Conservation (phyloP, 2,888 invertebrate genomes). For the Brachyopa scutellaris region DNA sequence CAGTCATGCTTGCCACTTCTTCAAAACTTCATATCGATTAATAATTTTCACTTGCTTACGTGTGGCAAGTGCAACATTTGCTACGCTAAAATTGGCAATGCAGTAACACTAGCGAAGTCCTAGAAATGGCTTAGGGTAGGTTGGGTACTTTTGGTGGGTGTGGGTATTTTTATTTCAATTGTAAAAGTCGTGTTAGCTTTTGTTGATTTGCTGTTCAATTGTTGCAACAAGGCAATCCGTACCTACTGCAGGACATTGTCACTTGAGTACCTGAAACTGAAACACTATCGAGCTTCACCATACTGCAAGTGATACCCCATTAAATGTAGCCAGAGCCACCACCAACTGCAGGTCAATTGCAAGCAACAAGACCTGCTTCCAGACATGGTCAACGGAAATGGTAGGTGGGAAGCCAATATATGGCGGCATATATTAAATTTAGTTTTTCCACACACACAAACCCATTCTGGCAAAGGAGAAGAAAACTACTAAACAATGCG, state of each 20-base stretch:
- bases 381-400: constrained; percentile 61
- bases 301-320: constrained; percentile 41
- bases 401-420: constrained; percentile 71
- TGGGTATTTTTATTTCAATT: constrained; percentile 69
- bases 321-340: constrained; percentile 18
- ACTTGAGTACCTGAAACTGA: constrained; percentile 57
- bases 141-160: constrained; percentile 47
- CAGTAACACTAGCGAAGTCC: constrained; percentile 57
- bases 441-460: constrained; percentile 10
- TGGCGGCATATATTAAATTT: constrained; percentile 63
- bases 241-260: constrained; percentile 44
- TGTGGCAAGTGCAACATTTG: constrained; percentile 48
- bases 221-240: constrained; percentile 56
- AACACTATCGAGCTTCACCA: constrained; percentile 36
- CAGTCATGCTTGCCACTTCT: too few species aligned
- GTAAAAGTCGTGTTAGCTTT: constrained; percentile 55
- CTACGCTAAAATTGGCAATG: constrained; percentile 11
- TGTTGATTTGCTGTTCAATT: constrained; percentile 53
- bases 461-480: constrained; percentile 2
- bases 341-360: constrained; percentile 69
- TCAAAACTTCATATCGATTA: constrained; percentile 8
- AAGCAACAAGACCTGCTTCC: constrained; percentile 69
- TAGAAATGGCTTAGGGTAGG: constrained; percentile 67
- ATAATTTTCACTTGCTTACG: not conserved
- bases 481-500: constrained; percentile 61